Evolutionary conservation across 2,888 invertebrate species (phyloP), one percentile per base, ranked within the genome.

Genomic region (Prosopocoilus inquinatus): DNA sequence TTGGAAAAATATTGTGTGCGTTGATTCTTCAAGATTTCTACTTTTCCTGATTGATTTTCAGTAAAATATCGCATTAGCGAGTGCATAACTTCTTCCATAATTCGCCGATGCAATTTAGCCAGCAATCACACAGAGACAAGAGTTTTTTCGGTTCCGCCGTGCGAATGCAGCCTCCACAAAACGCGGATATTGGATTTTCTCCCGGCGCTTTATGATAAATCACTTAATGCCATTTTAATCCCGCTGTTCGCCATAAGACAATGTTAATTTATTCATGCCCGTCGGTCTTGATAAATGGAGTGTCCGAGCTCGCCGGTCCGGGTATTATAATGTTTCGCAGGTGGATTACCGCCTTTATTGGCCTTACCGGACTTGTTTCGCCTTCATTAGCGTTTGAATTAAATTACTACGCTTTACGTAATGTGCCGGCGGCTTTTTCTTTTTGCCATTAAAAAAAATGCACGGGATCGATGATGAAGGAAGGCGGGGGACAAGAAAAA

Each of bases 241-340:
- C 69, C 65, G 67, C 70, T 64, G 68, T 68, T 66, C 66, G 55
- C 49, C 62, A 64, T 66, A 70, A 72, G 71, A 71, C 71, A 70
- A 72, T 70, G 72, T 70, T 72, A 71, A 72, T 72, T 70, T 71
- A 72, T 72, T 70, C 71, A 64, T 69, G 68, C 64, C 70, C 68
- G 67, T 68, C 70, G 67, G 68, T 62, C 50, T 67, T 71, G 71
- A 72, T 72, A 70, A 72, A 72, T 71, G 70, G 70, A 70, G 66
- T 70, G 72, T 70, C 70, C 70, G 61, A 64, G 57, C 63, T 62
- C 57, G 63, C 64, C 60, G 63, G 61, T 59, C 63, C 60, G 58
- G 65, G 62, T 64, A 66, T 65, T 67, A 67, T 60, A 66, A 64
- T 28, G 55, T 54, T 59, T 53, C 53, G 50, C 59, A 59, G 58